These are phyloP conservation scores for Macrosiphum euphorbiae DNA, from an alignment of 2,888 invertebrate genomes.

Conservation along the genomic window DNA sequence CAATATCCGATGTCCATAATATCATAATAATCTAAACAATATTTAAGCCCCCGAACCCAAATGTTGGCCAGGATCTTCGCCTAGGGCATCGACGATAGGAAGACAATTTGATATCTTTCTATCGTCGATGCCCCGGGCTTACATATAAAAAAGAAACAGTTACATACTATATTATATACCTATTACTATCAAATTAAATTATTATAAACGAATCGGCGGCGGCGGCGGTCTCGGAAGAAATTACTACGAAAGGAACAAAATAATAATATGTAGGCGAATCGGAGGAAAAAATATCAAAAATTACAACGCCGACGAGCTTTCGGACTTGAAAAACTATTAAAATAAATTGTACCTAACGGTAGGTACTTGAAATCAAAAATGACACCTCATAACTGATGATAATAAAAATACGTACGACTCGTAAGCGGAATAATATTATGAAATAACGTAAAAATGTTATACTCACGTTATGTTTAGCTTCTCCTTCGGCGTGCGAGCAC, in stretches of 20 bases:
- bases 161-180: too few relatives aligned
- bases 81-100: not conserved
- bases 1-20: not conserved
- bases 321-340: not conserved
- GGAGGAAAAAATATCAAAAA: not conserved
- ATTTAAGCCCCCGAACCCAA: not conserved
- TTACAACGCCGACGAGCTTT: not conserved
- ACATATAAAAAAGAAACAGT: too few relatives aligned
- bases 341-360: not conserved
- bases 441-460: not conserved
- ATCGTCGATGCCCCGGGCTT: too few relatives aligned
- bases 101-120: not conserved
- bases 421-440: not conserved
- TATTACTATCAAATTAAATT: not conserved
- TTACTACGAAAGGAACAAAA: not conserved
- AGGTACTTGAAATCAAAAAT: not conserved
- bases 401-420: not conserved
- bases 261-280: not conserved
- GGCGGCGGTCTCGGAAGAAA: not conserved
- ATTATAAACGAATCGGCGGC: not conserved
- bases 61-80: not conserved
- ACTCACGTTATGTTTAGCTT: constrained; percentile 20
- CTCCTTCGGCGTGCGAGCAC: constrained; percentile 42
- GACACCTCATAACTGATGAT: not conserved
- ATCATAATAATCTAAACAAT: not conserved